Conservation (phyloP, 2,888 invertebrate species). For the Euzophera pinguis region DNA sequence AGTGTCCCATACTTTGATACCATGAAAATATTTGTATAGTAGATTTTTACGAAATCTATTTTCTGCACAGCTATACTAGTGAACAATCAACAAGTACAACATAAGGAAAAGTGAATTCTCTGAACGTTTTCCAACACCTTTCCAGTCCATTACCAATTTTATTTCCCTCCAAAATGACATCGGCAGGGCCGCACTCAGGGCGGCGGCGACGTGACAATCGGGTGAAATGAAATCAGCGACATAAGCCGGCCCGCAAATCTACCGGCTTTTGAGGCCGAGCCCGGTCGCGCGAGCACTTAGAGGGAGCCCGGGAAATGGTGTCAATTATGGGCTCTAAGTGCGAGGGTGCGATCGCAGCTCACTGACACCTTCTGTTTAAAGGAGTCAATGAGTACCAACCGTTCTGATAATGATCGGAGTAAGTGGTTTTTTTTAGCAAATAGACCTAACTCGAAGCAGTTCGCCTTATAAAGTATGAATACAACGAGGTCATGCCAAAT, state of each 20-base stretch:
- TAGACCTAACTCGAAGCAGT: no score
- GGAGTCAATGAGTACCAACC: background rate
- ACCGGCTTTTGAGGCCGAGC: slow-evolving; percentile 56
- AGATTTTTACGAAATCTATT: background rate
- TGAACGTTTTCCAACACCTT: slow-evolving; percentile 48
- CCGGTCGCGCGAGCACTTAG: slow-evolving; percentile 55
- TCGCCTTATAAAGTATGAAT: no score
- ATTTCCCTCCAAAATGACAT: slow-evolving; percentile 70
- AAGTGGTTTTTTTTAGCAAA: no score
- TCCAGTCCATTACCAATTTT: slow-evolving; percentile 77
- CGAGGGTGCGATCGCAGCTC: slow-evolving; percentile 31
- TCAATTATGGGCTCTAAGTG: slow-evolving; percentile 77
- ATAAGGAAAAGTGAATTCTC: background rate
- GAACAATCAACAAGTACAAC: background rate
- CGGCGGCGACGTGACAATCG: slow-evolving; percentile 67
- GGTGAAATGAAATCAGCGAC: slow-evolving; percentile 72
- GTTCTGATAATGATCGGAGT: slow-evolving; percentile 1
- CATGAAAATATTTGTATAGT: no score
- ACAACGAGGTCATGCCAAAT: no score
- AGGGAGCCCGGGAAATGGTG: slow-evolving; percentile 67
- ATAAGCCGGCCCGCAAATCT: slow-evolving; percentile 74
- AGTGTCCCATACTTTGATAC: no score
- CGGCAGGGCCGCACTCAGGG: slow-evolving; percentile 56
- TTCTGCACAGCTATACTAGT: background rate
- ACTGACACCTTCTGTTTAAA: slow-evolving; percentile 9